Conservation (phyloP, 1,140 invertebrate species). For the Kradibia gibbosae region DNA sequence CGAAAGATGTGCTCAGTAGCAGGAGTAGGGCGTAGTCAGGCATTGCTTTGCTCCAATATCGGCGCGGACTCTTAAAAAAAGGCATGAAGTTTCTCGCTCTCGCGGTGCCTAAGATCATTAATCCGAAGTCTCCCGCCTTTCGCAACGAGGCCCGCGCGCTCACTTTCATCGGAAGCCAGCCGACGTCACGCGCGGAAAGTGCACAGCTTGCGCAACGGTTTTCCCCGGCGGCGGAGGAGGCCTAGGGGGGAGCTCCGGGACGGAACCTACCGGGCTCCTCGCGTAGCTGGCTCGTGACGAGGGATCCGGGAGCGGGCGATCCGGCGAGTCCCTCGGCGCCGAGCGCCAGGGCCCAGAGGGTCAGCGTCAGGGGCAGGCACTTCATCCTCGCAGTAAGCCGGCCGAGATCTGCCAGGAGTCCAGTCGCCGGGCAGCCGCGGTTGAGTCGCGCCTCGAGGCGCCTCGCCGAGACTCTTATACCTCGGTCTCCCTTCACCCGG, state of each 20-base stretch:
- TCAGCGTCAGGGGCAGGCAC: neutral
- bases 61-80: neutral
- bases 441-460: neutral
- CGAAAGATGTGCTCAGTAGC: no score
- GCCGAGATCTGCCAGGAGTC: neutral
- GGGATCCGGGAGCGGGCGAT: neutral
- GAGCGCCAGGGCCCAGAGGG: neutral
- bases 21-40: neutral
- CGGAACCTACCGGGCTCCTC: neutral
- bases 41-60: neutral
- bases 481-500: slow-evolving; percentile 22
- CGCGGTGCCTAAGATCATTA: neutral
- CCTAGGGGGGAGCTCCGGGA: neutral
- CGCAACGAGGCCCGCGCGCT: neutral
- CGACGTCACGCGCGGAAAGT: slow-evolving; percentile 1
- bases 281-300: neutral
- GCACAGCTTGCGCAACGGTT: slow-evolving; percentile 2
- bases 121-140: neutral
- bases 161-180: neutral
- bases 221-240: neutral
- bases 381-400: slow-evolving; percentile 5
- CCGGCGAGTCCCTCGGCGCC: neutral
- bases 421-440: neutral
- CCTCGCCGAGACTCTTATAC: slow-evolving; percentile 31
- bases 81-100: no score